phyloP scores from a whole-genome alignment of 2,888 invertebrate species.

The Cataglyphis rosenhaueri region DNA sequence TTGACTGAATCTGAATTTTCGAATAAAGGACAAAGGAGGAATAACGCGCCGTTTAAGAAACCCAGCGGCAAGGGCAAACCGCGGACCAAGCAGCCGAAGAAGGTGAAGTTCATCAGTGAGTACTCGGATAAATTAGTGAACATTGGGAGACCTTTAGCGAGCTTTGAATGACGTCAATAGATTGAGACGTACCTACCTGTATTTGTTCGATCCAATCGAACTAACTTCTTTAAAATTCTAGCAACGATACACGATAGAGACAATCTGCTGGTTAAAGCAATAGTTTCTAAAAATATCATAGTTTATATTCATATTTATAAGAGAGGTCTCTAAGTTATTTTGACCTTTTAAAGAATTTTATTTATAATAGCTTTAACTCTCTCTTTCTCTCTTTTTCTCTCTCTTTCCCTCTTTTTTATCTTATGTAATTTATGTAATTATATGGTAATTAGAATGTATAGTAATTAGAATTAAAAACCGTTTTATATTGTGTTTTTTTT shows the following conservation, averaged over 20 bases:
- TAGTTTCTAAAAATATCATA: neutral
- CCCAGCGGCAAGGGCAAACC: slow-evolving; percentile 91
- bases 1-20: slow-evolving; percentile 70
- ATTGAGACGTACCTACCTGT: neutral
- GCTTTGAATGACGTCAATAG: neutral
- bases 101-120: slow-evolving; percentile 97
- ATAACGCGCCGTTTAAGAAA: slow-evolving; percentile 92
- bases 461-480: neutral
- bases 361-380: neutral
- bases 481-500: slow-evolving; percentile 7
- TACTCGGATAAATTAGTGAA: slow-evolving; percentile 81
- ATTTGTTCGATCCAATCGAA: neutral
- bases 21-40: slow-evolving; percentile 81
- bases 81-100: slow-evolving; percentile 94
- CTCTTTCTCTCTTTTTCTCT: neutral
- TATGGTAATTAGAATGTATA: neutral
- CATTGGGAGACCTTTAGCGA: neutral
- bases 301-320: neutral
- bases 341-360: neutral
- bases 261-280: neutral
- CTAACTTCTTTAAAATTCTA: neutral
- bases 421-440: neutral
- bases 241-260: neutral
- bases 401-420: neutral
- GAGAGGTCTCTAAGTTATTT: neutral